A percentile compares a stretch with the other conserved stretches of the same genome.
Conservation (phyloP, 2,888 invertebrate species). For the Suillia variegata region DNA sequence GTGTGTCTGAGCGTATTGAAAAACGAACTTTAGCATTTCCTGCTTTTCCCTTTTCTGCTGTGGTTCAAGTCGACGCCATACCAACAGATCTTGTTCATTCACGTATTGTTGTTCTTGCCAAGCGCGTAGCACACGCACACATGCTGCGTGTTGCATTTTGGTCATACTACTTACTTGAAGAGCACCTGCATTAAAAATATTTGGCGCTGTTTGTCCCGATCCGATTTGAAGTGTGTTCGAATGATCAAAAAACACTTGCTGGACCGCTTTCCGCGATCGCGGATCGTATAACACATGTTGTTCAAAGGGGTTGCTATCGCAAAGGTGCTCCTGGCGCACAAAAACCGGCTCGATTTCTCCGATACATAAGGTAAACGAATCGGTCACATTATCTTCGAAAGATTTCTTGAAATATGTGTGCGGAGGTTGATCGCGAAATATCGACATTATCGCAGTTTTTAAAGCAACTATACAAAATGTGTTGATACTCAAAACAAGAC, state of each 20-base stretch:
- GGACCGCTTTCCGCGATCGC: conserved; percentile 37
- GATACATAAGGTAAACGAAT: conserved; percentile 39
- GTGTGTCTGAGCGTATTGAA: conserved; percentile 33
- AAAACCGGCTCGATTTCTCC: conserved; percentile 45
- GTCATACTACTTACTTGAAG: conserved; percentile 38
- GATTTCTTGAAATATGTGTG: conserved; percentile 46
- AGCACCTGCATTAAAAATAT: conserved; percentile 34
- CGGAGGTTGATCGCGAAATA: conserved; percentile 45
- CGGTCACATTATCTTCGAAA: conserved; percentile 40
- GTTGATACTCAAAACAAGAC: too few species aligned
- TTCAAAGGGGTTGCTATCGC: conserved; percentile 25
- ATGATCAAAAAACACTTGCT: conserved; percentile 32
- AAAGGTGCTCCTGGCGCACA: conserved; percentile 24
- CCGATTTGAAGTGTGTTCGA: too few species aligned
- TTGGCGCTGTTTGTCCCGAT: conserved; percentile 3
- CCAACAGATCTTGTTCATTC: conserved; percentile 33
- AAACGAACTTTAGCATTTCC: conserved; percentile 38
- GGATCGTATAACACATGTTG: conserved; percentile 40
- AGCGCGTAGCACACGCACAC: conserved; percentile 41
- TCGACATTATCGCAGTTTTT: too few species aligned
- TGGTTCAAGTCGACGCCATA: conserved; percentile 31
- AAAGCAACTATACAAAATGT: too few species aligned
- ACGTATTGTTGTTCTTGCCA: conserved; percentile 29
- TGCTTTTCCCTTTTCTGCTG: conserved; percentile 37
- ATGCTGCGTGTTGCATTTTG: conserved; percentile 38